Percentiles rank a stretch among this genome's conserved stretches.
phyloP scores from a whole-genome alignment of 2,888 invertebrate genomes.

The Protophormia terraenovae region DNA sequence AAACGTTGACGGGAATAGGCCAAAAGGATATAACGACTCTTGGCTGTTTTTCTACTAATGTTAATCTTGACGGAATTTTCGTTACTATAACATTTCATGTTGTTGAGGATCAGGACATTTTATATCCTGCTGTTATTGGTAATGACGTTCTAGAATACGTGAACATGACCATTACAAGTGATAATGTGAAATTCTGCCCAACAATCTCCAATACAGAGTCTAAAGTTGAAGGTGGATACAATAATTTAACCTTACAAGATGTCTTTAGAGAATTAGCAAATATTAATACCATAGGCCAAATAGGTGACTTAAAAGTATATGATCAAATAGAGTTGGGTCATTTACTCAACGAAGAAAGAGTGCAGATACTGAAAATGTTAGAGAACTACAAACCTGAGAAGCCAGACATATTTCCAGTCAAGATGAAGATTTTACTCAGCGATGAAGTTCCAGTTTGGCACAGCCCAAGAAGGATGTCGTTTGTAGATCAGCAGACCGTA shows the following conservation, averaged over 20 bases:
- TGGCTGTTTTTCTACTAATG: background rate
- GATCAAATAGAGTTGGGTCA: background rate
- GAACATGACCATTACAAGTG: background rate
- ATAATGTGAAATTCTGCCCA: background rate
- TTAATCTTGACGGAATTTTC: background rate
- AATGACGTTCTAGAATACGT: conserved; percentile 3
- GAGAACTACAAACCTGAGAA: background rate
- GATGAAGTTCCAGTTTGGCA: background rate
- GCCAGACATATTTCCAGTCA: background rate
- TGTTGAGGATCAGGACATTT: background rate
- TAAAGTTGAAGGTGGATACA: background rate
- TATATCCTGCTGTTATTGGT: conserved; percentile 1
- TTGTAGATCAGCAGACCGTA: background rate
- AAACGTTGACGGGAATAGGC: background rate
- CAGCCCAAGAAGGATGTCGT: background rate
- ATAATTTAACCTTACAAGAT: background rate
- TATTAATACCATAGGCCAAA: background rate
- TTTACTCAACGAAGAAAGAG: background rate
- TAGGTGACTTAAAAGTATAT: background rate
- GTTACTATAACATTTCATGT: background rate
- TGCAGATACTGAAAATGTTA: background rate
- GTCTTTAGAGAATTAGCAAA: background rate
- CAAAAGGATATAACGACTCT: background rate
- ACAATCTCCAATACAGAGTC: background rate
- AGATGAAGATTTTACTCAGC: background rate